These are phyloP conservation scores for Parnassius orleans DNA, from an alignment of 2,888 invertebrate species.

Conservation along the genomic window DNA sequence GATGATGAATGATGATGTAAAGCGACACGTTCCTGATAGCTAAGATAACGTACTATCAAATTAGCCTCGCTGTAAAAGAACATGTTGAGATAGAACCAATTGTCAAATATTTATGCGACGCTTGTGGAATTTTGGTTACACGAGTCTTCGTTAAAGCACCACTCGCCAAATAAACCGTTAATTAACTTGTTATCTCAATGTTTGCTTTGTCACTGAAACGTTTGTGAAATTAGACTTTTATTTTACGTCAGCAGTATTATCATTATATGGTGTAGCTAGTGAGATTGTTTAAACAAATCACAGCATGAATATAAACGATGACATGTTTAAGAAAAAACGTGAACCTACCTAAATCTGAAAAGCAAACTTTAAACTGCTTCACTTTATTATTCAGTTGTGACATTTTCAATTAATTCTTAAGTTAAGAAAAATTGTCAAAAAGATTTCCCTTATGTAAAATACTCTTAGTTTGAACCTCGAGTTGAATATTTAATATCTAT, in stretches of 20 bases:
- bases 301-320: slow-evolving; percentile 1
- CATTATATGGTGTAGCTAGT: slow-evolving; percentile 9
- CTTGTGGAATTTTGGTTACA: slow-evolving; percentile 32
- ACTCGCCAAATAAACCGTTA: slow-evolving; percentile 14
- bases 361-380: too few species aligned
- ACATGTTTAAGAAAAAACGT: background rate
- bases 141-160: background rate
- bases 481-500: too few species aligned
- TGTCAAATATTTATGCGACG: slow-evolving; percentile 35
- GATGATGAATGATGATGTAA: slow-evolving; percentile 68
- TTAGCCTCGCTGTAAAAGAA: slow-evolving; percentile 38
- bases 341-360: too few species aligned
- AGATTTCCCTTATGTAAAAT: too few species aligned
- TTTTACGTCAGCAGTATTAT: slow-evolving; percentile 22
- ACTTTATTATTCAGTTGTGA: too few species aligned
- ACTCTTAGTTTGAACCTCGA: too few species aligned
- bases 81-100: slow-evolving; percentile 22
- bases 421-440: too few species aligned
- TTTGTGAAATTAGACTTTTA: slow-evolving; percentile 15
- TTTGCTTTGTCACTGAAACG: slow-evolving; percentile 13
- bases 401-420: too few species aligned
- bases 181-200: slow-evolving; percentile 11
- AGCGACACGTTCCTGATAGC: slow-evolving; percentile 47
- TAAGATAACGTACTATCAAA: slow-evolving; percentile 48
- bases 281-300: slow-evolving; percentile 17